These are phyloP conservation scores for Pelodytes ibericus DNA, from an alignment of 2,797 vertebrate species.

Conservation along the genomic window DNA sequence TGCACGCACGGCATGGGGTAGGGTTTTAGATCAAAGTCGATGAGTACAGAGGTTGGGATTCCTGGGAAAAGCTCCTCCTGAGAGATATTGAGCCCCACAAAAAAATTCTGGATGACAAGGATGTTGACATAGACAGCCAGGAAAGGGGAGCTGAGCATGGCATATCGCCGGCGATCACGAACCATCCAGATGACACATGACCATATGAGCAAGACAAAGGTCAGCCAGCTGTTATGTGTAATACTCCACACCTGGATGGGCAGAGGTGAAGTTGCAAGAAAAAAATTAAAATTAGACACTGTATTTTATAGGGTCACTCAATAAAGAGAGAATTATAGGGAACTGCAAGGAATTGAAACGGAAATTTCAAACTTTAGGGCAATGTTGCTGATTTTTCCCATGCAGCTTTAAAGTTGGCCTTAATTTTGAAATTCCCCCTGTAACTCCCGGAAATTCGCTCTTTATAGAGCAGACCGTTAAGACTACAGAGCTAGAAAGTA, in stretches of 20 bases:
- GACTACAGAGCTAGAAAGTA: no score
- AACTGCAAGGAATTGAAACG: no score
- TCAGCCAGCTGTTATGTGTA: constrained; percentile 77
- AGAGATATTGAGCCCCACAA: constrained; percentile 73
- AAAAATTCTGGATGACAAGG: constrained; percentile 75
- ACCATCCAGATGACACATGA: constrained; percentile 79
- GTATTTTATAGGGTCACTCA: no score
- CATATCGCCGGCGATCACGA: constrained; percentile 71
- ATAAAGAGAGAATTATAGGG: no score
- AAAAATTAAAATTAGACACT: no score
- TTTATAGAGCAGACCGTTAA: no score
- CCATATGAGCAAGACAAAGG: constrained; percentile 78
- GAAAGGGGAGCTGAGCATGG: constrained; percentile 83
- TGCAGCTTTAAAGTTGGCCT: no score
- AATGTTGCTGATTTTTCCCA: no score
- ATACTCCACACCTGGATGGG: constrained; percentile 75
- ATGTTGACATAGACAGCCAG: constrained; percentile 78
- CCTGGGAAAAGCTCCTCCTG: constrained; percentile 74
- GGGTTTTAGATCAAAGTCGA: constrained; percentile 76
- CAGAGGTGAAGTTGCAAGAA: no score
- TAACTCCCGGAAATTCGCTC: no score
- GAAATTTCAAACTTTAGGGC: no score
- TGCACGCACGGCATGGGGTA: constrained; percentile 71
- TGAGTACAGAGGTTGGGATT: constrained; percentile 69
- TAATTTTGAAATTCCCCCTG: no score